Evolutionary conservation across 2,797 vertebrate species (phyloP).

Genomic region (Iguana delicatissima): DNA sequence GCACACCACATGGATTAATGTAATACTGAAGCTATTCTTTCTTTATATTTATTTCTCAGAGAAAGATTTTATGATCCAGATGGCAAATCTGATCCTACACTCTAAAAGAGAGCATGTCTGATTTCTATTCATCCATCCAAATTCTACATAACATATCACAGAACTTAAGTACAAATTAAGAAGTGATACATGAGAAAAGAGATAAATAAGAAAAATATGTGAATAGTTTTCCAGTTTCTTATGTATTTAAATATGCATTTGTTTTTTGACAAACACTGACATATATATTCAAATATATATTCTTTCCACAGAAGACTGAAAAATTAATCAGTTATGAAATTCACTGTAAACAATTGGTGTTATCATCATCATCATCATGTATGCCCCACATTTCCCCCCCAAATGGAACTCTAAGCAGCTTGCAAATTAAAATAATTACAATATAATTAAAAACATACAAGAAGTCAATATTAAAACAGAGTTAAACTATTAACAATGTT

Average conservation of each 20-base stretch:
- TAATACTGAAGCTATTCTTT: constrained; percentile 13
- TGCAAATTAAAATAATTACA: too few species aligned
- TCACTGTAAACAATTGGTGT: not conserved
- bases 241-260: not conserved
- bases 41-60: constrained; percentile 15
- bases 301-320: not conserved
- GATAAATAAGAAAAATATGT: not conserved
- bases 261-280: not conserved
- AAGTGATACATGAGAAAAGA: not conserved
- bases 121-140: not conserved
- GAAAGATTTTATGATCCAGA: not conserved
- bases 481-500: too few species aligned
- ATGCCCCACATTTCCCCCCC: too few species aligned
- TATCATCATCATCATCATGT: too few species aligned
- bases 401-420: too few species aligned
- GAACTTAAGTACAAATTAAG: not conserved
- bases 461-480: too few species aligned
- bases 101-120: not conserved
- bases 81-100: not conserved
- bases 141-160: constrained; percentile 12
- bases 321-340: not conserved
- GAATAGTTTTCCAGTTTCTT: not conserved
- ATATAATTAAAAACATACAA: too few species aligned
- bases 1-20: not conserved
- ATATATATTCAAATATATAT: not conserved